These are phyloP conservation scores for Drosophila birchii DNA, from an alignment of 2,888 invertebrate species.

Conservation along the genomic window DNA sequence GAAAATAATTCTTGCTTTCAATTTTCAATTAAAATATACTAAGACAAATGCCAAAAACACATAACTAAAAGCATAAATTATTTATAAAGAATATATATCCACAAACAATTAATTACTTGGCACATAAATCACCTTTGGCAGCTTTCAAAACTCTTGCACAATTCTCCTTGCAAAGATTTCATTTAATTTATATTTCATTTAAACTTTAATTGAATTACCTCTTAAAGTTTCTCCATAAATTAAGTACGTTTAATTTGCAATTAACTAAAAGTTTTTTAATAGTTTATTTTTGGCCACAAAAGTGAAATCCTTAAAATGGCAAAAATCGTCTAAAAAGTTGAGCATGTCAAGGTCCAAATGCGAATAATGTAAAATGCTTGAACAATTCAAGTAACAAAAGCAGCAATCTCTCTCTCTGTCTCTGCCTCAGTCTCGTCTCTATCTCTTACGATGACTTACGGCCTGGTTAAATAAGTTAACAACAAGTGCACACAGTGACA, in stretches of 20 bases:
- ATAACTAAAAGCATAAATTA: too few species aligned
- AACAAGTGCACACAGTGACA: conserved; percentile 61
- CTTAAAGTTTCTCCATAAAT: conserved; percentile 5
- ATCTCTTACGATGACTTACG: conserved; percentile 25
- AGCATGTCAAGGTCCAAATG: conserved; percentile 72
- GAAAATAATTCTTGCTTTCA: too few species aligned
- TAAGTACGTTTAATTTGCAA: background rate
- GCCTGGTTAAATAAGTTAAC: conserved; percentile 61
- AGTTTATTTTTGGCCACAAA: conserved; percentile 10
- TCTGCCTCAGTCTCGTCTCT: background rate
- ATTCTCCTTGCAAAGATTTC: background rate
- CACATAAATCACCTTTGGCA: background rate
- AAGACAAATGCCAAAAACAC: background rate
- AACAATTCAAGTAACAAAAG: conserved; percentile 32
- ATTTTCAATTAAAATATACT: background rate
- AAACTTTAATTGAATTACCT: background rate
- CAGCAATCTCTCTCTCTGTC: background rate
- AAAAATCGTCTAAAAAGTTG: conserved; percentile 28
- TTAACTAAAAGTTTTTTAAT: background rate
- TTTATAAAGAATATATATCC: background rate
- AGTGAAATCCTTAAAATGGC: conserved; percentile 34
- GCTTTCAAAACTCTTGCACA: background rate
- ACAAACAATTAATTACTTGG: background rate
- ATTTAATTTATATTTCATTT: background rate
- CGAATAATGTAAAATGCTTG: conserved; percentile 65